A percentile compares a stretch with the other conserved stretches of the same genome.
These are phyloP conservation scores for Rhizoglyphus robini DNA, from an alignment of 1,140 invertebrate species.

Conservation along the genomic window DNA sequence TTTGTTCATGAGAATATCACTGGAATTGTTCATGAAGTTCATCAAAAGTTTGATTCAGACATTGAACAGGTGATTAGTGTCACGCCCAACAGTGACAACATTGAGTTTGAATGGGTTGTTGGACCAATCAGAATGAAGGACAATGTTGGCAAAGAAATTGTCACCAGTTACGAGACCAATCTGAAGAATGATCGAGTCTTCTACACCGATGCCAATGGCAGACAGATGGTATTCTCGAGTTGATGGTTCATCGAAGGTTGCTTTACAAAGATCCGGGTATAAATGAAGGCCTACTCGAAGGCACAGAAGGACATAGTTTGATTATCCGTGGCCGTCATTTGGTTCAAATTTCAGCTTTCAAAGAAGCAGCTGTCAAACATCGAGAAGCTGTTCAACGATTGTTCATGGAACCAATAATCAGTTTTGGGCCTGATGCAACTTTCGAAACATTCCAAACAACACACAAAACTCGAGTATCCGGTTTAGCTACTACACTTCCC, in stretches of 20 bases:
- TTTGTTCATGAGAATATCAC: constrained; percentile 56
- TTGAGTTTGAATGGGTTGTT: constrained; percentile 83
- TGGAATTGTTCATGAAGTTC: constrained; percentile 71
- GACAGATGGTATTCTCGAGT: constrained; percentile 32
- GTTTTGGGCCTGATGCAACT: constrained; percentile 30
- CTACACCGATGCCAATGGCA: constrained; percentile 45
- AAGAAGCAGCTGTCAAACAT: constrained; percentile 33
- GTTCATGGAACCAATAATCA: constrained; percentile 35
- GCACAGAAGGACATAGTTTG: constrained; percentile 49
- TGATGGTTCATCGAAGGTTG: constrained; percentile 57
- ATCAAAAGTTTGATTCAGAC: constrained; percentile 59
- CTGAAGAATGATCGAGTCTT: constrained; percentile 34
- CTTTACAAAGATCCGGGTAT: constrained; percentile 83
- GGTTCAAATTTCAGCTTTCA: constrained; percentile 26
- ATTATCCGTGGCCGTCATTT: constrained; percentile 59
- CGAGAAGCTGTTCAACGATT: constrained; percentile 35
- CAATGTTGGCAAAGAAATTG: constrained; percentile 37
- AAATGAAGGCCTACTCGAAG: constrained; percentile 77
- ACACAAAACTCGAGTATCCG: constrained; percentile 37
- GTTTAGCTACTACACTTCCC: constrained; percentile 44
- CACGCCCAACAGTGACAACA: constrained; percentile 45
- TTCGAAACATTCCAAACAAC: neutral
- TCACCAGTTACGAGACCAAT: constrained; percentile 35
- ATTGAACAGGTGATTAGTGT: constrained; percentile 63
- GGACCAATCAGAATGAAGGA: constrained; percentile 69